These are phyloP conservation scores for Eremophila alpestris DNA, from an alignment of 2,797 vertebrate species.

Conservation along the genomic window DNA sequence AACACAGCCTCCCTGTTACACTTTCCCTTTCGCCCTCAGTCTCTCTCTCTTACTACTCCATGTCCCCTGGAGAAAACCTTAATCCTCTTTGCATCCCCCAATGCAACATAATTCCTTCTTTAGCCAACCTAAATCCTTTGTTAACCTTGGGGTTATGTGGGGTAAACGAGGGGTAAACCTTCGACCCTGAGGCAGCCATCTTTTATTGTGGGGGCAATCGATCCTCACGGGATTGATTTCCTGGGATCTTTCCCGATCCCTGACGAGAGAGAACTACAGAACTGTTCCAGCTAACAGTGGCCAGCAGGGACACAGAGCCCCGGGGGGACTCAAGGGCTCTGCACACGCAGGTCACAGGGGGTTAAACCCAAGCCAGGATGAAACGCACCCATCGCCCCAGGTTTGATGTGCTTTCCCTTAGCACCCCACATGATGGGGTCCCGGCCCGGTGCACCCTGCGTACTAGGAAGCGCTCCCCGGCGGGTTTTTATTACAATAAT, in stretches of 20 bases:
- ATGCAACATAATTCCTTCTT: background rate
- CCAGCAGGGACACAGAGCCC: background rate
- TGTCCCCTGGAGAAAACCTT: background rate
- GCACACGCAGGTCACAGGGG: background rate
- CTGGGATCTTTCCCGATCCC: background rate
- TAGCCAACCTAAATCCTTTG: background rate
- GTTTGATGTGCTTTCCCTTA: background rate
- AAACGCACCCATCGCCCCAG: rapidly evolving
- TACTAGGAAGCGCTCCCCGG: background rate
- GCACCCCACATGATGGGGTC: rapidly evolving
- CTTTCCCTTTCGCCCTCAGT: background rate
- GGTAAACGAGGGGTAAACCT: background rate
- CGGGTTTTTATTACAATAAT: background rate
- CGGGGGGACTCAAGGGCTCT: background rate
- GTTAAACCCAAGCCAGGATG: background rate
- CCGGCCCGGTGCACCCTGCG: background rate
- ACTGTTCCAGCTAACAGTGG: background rate
- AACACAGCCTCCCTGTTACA: background rate
- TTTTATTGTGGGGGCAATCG: background rate
- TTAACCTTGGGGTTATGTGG: background rate
- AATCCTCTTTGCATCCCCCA: slow-evolving; percentile 18
- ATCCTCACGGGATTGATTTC: background rate
- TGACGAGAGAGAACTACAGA: background rate
- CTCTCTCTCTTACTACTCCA: background rate
- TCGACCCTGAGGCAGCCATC: background rate